Evolutionary conservation across 2,888 invertebrate species (phyloP).

Genomic region (Parelbella ahira): DNA sequence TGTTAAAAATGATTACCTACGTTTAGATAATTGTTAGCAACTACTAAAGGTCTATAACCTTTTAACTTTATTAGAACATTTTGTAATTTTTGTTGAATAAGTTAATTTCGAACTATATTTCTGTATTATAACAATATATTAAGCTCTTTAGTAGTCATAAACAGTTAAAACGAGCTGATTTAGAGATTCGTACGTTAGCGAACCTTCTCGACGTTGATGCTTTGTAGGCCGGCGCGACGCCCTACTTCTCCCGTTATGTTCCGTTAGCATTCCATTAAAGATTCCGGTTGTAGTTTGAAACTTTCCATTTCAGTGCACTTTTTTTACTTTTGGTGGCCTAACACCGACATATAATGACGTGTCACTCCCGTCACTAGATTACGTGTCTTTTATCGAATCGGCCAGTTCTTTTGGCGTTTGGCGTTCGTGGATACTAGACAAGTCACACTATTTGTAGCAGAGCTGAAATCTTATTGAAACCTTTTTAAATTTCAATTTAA

Average conservation of each 20-base stretch:
- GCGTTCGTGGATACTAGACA: no score
- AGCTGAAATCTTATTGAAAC: no score
- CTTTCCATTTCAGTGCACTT: conserved; percentile 26
- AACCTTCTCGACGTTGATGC: conserved; percentile 57
- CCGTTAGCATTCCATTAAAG: conserved; percentile 47
- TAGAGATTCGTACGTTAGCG: conserved; percentile 32
- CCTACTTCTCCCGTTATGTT: conserved; percentile 45
- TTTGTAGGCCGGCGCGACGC: conserved; percentile 48
- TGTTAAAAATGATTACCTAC: background rate
- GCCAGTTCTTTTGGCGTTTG: no score
- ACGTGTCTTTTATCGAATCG: conserved; percentile 36
- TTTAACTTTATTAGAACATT: no score
- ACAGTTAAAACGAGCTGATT: no score
- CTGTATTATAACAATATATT: no score
- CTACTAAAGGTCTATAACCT: conserved; percentile 18
- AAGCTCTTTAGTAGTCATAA: no score
- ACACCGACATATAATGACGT: conserved; percentile 21
- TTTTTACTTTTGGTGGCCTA: background rate
- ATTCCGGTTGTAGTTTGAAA: no score
- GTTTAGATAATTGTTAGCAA: background rate
- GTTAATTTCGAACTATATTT: conserved; percentile 7
- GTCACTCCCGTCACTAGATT: conserved; percentile 20
- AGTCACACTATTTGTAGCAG: no score
- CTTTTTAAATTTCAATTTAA: no score
- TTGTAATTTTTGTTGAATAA: no score